Base-by-base conservation (phyloP, 2,797 vertebrate genomes). In the Malurus splendens region DNA sequence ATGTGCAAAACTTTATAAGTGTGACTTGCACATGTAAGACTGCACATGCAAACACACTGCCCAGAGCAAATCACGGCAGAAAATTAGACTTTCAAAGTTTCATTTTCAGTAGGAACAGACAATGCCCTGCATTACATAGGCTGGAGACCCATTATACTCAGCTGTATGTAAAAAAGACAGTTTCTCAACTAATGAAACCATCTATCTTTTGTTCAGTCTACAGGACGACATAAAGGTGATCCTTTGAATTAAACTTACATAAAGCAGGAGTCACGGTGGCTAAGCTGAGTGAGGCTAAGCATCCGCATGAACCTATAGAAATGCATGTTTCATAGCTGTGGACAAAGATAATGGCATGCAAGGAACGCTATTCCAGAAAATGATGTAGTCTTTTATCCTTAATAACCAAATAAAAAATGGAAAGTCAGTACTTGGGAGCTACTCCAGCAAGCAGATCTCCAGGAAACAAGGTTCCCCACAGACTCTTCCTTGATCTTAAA, bases 401-500 rank as follows among this genome's bases (percentile, higher is more conserved):
- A 97, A 97, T 97, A 93, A 97, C 92, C 89, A 96, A 96, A 97
- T 96, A 93, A 97, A 92, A 96, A 97, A 96, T 91, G 96, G 96
- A 91, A 95, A 97, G 96, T 95, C 96, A 74, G 94, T 96, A 92
- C 91, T 94, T 90, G 10, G 79, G 92, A 97, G 93, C 96, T 95
- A 90, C 82, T 95, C 94, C 38, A 92, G 95, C 95, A 94, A 96
- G 96, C 93, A 95, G 90, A 95, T 96, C 96, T 97, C 94, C 95
- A 96, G 95, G 96, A 97, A 97, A 96, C 95, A 96, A 96, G 95
- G 79, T 78, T 97, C 97, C 96, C 97, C 89, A 91, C 94, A 96
- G 97, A 96, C 85, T 94, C 89, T 89, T 89, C 96, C 97, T 97
- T 97, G 97, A 97, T 97, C 96, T 97, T 96, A 97, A 97, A 96